Conservation (phyloP, 1,140 invertebrate genomes). For the Metaphire vulgaris region DNA sequence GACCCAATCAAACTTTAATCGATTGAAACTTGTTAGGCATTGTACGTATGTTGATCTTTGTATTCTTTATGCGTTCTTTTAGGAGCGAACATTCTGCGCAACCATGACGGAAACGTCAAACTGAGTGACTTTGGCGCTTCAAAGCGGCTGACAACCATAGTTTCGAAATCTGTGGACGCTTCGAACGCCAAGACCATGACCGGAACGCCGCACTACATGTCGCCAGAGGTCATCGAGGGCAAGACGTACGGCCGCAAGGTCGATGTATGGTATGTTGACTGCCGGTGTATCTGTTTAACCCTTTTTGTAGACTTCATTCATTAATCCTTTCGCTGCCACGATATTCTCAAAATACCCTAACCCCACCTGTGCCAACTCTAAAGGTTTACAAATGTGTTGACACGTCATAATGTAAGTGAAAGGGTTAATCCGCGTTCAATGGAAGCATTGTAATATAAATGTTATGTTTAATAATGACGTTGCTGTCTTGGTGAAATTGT, state of each 20-base stretch:
- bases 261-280: slow-evolving; percentile 48
- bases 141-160: slow-evolving; percentile 49
- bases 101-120: slow-evolving; percentile 51
- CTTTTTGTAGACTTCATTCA: neutral
- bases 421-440: too few relatives aligned
- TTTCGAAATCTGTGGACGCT: slow-evolving; percentile 19
- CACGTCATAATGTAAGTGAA: too few relatives aligned
- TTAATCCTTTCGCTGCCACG: neutral
- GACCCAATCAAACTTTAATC: too few relatives aligned
- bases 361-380: neutral
- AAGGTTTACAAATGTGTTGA: neutral
- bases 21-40: too few relatives aligned
- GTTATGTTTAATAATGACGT: too few relatives aligned
- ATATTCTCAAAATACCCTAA: neutral
- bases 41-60: too few relatives aligned
- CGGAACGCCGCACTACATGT: slow-evolving; percentile 53
- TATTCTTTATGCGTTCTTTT: slow-evolving; percentile 21
- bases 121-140: slow-evolving; percentile 53
- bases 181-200: slow-evolving; percentile 40
- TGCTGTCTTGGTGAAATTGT: too few relatives aligned
- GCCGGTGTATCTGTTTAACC: neutral
- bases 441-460: too few relatives aligned
- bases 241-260: slow-evolving; percentile 49
- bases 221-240: slow-evolving; percentile 51
- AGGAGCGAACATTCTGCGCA: slow-evolving; percentile 52